phyloP scores from a whole-genome alignment of 2,888 invertebrate genomes.

The Cylindroiulus punctatus region DNA sequence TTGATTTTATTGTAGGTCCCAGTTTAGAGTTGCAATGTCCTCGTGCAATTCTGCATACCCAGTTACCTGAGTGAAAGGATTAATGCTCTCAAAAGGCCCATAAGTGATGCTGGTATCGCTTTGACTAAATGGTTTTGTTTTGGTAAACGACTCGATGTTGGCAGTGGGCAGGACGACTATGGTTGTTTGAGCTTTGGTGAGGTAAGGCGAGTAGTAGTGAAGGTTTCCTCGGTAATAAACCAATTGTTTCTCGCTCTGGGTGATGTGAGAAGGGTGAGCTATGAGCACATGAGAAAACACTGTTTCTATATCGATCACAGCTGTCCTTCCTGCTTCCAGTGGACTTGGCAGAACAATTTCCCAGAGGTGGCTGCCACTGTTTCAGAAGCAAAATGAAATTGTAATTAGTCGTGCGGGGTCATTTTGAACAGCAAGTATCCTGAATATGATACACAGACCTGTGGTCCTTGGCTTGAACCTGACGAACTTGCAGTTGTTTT shows the following conservation, averaged over 20 bases:
- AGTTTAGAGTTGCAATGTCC: too few relatives aligned
- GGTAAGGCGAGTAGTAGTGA: constrained; percentile 86
- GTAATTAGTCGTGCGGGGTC: neutral
- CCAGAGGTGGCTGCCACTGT: constrained; percentile 68
- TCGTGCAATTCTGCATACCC: neutral
- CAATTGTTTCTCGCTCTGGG: constrained; percentile 93
- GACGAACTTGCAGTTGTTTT: constrained; percentile 49
- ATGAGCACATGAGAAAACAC: constrained; percentile 79
- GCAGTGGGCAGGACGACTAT: constrained; percentile 80
- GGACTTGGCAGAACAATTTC: constrained; percentile 72
- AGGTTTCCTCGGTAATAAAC: constrained; percentile 87
- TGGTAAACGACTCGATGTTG: constrained; percentile 83
- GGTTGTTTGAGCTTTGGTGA: constrained; percentile 82
- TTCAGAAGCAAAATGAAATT: neutral
- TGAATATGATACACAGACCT: constrained; percentile 45
- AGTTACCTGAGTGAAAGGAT: constrained; percentile 69
- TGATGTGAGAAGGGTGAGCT: constrained; percentile 88
- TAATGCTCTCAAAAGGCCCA: constrained; percentile 85
- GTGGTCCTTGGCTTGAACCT: constrained; percentile 47
- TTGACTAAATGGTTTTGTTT: constrained; percentile 81
- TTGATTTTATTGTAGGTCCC: too few relatives aligned
- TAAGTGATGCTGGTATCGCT: constrained; percentile 84
- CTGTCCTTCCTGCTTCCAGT: constrained; percentile 60
- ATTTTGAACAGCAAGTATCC: neutral
- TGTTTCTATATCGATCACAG: constrained; percentile 73